Conservation (phyloP, 35 echinoderm and acorn worm genomes). For the Diadema setosum region DNA sequence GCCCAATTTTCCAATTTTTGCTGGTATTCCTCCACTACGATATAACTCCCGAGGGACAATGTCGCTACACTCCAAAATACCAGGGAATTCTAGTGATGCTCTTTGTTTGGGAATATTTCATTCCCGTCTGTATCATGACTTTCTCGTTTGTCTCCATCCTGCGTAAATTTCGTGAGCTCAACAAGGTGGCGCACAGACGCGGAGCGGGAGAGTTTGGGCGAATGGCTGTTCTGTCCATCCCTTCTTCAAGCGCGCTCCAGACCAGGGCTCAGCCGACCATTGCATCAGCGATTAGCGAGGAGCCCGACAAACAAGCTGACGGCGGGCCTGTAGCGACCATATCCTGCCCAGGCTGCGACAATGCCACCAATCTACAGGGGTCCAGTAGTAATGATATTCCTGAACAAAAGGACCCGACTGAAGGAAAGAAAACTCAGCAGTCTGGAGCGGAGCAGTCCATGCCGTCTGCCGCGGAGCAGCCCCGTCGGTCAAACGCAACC, state of each 20-base stretch:
- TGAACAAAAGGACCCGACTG: background rate
- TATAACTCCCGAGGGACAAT: background rate
- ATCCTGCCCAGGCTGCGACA: background rate
- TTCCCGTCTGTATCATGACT: constrained; percentile 63
- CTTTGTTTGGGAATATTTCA: constrained; percentile 62
- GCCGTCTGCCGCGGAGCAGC: background rate
- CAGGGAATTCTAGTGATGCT: constrained; percentile 12
- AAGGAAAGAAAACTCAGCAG: background rate
- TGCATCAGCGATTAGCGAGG: background rate
- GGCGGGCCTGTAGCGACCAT: background rate
- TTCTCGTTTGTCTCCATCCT: constrained; percentile 53
- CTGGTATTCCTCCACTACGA: background rate
- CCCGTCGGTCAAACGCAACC: constrained; percentile 8
- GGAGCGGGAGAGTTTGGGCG: background rate
- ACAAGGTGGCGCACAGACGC: background rate
- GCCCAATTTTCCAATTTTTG: constrained; percentile 27
- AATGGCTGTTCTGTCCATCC: background rate
- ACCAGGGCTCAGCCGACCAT: background rate
- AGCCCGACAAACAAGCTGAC: background rate
- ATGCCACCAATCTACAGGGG: background rate
- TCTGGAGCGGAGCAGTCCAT: background rate
- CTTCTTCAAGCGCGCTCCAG: background rate
- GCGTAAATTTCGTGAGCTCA: constrained; percentile 35
- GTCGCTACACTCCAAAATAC: background rate
- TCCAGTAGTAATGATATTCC: background rate